phyloP scores from a whole-genome alignment of 2,113 vertebrate species.

The Cygnus atratus region DNA sequence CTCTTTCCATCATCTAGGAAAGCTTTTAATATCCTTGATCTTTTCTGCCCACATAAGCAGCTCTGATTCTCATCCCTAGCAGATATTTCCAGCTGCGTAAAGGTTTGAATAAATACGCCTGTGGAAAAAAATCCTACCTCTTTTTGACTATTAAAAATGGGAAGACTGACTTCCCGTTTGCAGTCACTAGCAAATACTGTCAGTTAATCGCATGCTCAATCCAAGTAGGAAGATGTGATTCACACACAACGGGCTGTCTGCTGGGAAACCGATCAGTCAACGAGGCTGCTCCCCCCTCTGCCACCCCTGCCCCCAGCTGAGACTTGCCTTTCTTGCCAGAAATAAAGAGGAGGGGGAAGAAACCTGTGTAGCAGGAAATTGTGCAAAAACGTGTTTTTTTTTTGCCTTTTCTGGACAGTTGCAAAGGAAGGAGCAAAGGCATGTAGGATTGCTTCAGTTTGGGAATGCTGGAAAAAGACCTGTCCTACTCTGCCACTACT shows the following conservation, averaged over 20 bases:
- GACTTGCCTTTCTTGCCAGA: slow-evolving; percentile 51
- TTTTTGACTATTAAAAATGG: not conserved
- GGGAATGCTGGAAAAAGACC: not conserved
- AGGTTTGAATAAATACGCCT: not conserved
- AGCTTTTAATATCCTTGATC: not conserved
- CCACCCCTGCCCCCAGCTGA: no score
- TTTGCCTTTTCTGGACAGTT: slow-evolving; percentile 23
- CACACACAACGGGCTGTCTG: slow-evolving; percentile 33
- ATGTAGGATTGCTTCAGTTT: slow-evolving; percentile 35
- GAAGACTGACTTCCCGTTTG: not conserved
- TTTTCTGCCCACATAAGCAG: not conserved
- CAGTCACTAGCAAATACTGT: slow-evolving; percentile 46
- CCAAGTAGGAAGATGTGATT: slow-evolving; percentile 27
- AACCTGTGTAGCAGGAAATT: not conserved
- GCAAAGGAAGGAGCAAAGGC: slow-evolving; percentile 46
- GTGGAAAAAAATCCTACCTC: not conserved
- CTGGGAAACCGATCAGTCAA: slow-evolving; percentile 46
- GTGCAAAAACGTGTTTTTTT: slow-evolving; percentile 17
- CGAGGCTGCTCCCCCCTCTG: not conserved
- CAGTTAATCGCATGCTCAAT: slow-evolving; percentile 49
- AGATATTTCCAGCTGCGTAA: not conserved
- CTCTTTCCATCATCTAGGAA: not conserved
- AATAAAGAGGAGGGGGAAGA: slow-evolving; percentile 11
- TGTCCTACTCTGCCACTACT: slow-evolving; percentile 2
- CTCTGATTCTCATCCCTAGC: not conserved